These are phyloP conservation scores for Chrysogorgia sp. DNA, from an alignment of 92 coral and sea anemone genomes.

Conservation along the genomic window DNA sequence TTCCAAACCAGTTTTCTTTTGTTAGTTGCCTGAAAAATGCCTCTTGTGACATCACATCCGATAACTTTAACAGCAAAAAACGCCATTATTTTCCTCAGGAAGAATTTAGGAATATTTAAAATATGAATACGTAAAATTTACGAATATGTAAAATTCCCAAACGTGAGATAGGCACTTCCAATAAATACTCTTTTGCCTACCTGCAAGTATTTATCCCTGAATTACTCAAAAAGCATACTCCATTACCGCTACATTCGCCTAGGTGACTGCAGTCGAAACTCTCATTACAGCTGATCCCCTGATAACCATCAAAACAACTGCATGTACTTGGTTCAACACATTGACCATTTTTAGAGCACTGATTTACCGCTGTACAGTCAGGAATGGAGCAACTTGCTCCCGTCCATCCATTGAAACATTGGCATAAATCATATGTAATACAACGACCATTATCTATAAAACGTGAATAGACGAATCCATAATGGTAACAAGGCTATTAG, in stretches of 20 bases:
- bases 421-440: conserved; percentile 33
- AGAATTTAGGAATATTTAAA: too few species aligned
- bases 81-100: too few species aligned
- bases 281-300: conserved; percentile 49
- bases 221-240: conserved; percentile 43
- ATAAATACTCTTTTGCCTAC: conserved; percentile 20
- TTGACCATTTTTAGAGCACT: conserved; percentile 43
- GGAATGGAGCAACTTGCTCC: conserved; percentile 31
- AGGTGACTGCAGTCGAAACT: conserved; percentile 48
- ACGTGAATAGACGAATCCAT: not conserved
- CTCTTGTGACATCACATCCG: too few species aligned
- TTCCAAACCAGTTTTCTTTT: too few species aligned
- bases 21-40: too few species aligned
- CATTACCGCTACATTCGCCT: conserved; percentile 59
- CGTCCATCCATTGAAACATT: conserved; percentile 28
- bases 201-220: conserved; percentile 41
- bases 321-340: conserved; percentile 62
- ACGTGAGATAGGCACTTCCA: too few species aligned
- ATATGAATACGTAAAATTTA: too few species aligned
- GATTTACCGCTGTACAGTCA: conserved; percentile 10
- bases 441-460: conserved; percentile 25
- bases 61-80: too few species aligned
- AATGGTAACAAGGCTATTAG: too few species aligned
- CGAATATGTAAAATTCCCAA: too few species aligned
- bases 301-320: conserved; percentile 50